These are phyloP conservation scores for Cantharis lateralis DNA, from an alignment of 2,888 invertebrate genomes.

Conservation along the genomic window DNA sequence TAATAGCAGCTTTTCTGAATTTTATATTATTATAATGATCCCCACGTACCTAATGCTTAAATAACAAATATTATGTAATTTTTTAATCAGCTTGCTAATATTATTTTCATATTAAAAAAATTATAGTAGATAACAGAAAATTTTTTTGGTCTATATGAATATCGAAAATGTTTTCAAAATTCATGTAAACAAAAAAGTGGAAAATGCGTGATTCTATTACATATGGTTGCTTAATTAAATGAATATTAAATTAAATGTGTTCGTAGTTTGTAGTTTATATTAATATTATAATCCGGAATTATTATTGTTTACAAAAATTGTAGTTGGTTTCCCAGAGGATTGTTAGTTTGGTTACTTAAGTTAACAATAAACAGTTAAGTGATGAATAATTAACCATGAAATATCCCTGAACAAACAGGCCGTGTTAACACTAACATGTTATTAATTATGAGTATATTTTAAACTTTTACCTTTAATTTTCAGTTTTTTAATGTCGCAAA, in stretches of 20 bases:
- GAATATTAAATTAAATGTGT: not conserved
- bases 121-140: too few relatives aligned
- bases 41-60: too few relatives aligned
- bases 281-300: not conserved
- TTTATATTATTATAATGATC: too few relatives aligned
- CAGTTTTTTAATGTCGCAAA: not conserved
- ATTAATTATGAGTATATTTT: not conserved
- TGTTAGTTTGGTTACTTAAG: constrained; percentile 5
- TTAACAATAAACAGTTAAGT: constrained; percentile 15
- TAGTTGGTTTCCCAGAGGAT: constrained; percentile 7
- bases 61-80: too few relatives aligned
- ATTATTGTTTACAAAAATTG: not conserved
- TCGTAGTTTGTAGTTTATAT: not conserved
- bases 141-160: too few relatives aligned
- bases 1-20: too few relatives aligned
- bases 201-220: not conserved
- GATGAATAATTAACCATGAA: constrained; percentile 12
- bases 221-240: not conserved
- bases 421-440: not conserved
- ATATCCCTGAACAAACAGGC: not conserved
- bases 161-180: too few relatives aligned
- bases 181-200: not conserved
- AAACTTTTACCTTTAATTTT: not conserved
- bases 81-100: too few relatives aligned
- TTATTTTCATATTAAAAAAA: too few relatives aligned